A percentile compares a stretch with the other conserved stretches of the same genome.
Conservation (phyloP, 2,888 invertebrate species). For the Pheosia gnoma region DNA sequence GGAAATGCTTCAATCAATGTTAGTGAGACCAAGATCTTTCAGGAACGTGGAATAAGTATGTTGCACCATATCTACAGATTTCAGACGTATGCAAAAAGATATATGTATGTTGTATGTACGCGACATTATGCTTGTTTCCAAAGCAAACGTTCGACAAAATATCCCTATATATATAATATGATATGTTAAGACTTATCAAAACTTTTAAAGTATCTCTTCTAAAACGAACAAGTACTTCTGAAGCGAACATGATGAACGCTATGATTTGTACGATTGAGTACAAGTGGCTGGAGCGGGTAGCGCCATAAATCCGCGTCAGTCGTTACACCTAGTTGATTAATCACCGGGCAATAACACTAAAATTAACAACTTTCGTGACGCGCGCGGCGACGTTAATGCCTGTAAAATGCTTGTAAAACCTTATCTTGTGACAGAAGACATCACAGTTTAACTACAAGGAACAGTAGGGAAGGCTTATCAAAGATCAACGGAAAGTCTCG, state of each 20-base stretch:
- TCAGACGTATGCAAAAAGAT: too few species aligned
- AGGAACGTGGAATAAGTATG: too few species aligned
- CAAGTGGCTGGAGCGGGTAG: conserved; percentile 11
- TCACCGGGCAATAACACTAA: conserved; percentile 20
- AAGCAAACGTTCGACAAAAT: too few species aligned
- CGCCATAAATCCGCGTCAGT: conserved; percentile 22
- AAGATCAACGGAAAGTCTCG: too few species aligned
- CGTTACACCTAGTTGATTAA: conserved; percentile 24
- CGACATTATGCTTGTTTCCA: too few species aligned
- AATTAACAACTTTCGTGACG: conserved; percentile 19
- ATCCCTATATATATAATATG: too few species aligned
- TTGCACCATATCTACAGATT: too few species aligned
- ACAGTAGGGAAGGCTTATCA: neutral
- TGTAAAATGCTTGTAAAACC: neutral
- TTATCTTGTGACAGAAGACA: neutral
- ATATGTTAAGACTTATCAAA: neutral
- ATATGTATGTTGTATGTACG: too few species aligned
- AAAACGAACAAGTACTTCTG: neutral
- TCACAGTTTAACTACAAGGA: neutral
- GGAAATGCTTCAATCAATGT: too few species aligned
- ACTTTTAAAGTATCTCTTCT: neutral
- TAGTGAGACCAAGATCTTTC: too few species aligned
- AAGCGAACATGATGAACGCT: neutral
- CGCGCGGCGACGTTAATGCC: conserved; percentile 13
- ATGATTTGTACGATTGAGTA: conserved; percentile 7